These are phyloP conservation scores for Mesoclemmys tuberculata DNA, from an alignment of 2,113 vertebrate genomes.

Conservation along the genomic window DNA sequence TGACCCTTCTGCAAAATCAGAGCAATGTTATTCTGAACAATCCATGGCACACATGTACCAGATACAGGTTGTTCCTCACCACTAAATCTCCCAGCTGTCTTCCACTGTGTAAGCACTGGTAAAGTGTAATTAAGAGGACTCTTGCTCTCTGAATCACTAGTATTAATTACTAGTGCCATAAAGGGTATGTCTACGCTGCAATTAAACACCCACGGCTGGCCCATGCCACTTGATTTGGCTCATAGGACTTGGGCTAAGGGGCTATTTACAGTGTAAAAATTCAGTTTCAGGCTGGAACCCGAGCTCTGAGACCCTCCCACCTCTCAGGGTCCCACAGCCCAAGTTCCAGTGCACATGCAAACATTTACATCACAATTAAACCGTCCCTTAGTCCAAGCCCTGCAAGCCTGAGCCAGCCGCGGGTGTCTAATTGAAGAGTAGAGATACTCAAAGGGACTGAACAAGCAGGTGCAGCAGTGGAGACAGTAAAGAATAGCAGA, in stretches of 20 bases:
- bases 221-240: not conserved
- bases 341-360: not conserved
- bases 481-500: not conserved
- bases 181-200: not conserved
- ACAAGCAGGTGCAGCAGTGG: not conserved
- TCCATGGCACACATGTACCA: not conserved
- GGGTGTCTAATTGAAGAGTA: not conserved
- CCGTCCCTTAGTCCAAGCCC: not conserved
- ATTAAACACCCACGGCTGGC: not conserved
- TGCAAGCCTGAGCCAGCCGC: not conserved
- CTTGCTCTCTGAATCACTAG: not conserved
- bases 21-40: not conserved
- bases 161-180: not conserved
- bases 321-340: not conserved
- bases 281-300: not conserved
- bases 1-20: not conserved
- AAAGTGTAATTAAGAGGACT: slow-evolving; percentile 17
- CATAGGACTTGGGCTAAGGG: not conserved
- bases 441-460: not conserved
- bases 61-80: not conserved
- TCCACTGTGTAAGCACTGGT: not conserved
- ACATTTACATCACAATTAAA: not conserved
- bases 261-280: not conserved
- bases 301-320: not conserved
- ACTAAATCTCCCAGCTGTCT: not conserved